Evolutionary conservation across 53 echinoderm and acorn worm genomes (phyloP), one percentile per base, ranked within the genome.

Genomic region (Hippasteria phrygiana): DNA sequence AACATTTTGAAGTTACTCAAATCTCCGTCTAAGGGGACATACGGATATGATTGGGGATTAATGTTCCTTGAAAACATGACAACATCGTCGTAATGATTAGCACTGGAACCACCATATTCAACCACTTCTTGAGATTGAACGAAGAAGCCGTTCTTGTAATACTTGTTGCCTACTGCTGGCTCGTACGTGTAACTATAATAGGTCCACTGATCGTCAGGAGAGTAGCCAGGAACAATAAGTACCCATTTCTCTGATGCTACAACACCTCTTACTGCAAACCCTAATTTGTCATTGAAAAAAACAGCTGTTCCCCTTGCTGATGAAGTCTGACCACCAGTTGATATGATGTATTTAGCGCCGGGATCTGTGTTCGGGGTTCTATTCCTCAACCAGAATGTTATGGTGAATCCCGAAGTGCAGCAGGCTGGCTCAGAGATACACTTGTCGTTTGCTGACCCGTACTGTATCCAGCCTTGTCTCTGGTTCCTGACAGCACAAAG

Each of bases 1-100:
- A 85, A 85, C 71, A 85, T 71, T 70, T 85, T 85, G 70, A 85
- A 85, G 37, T 71, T 42, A n/a, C 85, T 85, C 29, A 51, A 64
- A 26, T 71, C 70, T 12, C 50, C 81, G 0, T 46, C 85, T 3
- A 67, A 22, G 0, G 12, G 27, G 2, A 1, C 1, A 17, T 29
- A 33, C 4, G 10, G 9, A 33, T 47, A 24, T 0, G 1, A 0
- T 29, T 13, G 48, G 0, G 11, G 20, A 48, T 20, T 10, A 24
- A 22, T 32, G 84, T 22, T 33, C 4, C 33, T 34, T 13, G 34
- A 32, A 31, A 81, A 85, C 85, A 85, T 70, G 37, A 18, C 24
- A 18, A 85, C 50, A 9, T 71, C 28, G 40, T 85, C 85, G 7
- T 35, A 24, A 24, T 85, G 43, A 0, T 0, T 0, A 50, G 70